Percentiles rank a stretch among this genome's conserved stretches.
These are phyloP conservation scores for Rotaria sp. DNA, from an alignment of 2,888 invertebrate species.

Conservation along the genomic window DNA sequence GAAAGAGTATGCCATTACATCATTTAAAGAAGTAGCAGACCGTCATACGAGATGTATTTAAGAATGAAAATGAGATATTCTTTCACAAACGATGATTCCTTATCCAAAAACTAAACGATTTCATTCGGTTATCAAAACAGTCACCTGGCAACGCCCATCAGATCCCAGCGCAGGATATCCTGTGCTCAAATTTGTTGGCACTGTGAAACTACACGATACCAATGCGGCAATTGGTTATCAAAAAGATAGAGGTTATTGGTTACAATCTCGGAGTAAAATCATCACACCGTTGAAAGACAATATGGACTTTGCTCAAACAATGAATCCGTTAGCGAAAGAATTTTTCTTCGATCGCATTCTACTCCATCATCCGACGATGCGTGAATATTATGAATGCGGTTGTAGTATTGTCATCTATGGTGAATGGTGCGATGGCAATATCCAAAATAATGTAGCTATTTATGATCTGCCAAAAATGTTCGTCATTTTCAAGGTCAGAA, in stretches of 20 bases:
- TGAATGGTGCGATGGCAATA: neutral
- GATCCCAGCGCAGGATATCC: neutral
- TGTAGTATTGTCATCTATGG: neutral
- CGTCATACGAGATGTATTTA: too few relatives aligned
- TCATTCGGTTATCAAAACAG: neutral
- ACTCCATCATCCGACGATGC: neutral
- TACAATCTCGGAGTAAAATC: neutral
- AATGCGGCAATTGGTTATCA: neutral
- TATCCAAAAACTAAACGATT: neutral
- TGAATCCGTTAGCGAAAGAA: neutral
- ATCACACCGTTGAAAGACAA: neutral
- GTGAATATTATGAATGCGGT: neutral
- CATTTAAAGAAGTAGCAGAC: too few relatives aligned
- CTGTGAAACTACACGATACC: neutral
- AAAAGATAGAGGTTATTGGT: neutral
- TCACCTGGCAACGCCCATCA: neutral
- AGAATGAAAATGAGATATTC: too few relatives aligned
- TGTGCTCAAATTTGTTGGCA: neutral
- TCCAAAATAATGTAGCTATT: neutral
- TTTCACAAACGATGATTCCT: neutral
- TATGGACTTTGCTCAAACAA: neutral
- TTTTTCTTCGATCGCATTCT: neutral
- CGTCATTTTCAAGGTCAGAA: neutral
- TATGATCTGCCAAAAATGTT: neutral
- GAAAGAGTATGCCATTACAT: too few relatives aligned